Base-by-base conservation (phyloP, 2,888 invertebrate genomes). In the Nomada goodeniana region DNA sequence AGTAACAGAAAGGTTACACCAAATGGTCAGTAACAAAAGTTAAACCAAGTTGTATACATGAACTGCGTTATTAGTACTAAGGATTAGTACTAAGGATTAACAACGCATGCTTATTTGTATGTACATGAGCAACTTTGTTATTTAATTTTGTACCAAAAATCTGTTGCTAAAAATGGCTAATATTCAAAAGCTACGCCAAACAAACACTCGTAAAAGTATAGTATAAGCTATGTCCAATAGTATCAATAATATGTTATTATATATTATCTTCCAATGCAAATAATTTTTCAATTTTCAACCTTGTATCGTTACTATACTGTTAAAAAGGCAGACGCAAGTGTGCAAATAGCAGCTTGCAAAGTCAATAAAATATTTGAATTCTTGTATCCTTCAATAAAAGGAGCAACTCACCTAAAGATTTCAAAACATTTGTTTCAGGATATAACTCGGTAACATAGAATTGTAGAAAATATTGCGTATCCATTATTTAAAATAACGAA, bases 381-480 rank as follows among this genome's bases (percentile, higher is more conserved):
- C 11, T n/a, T 23, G 18, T 10, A 15, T 29, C 50, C 36, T 23
- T 71, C 18, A 47, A 15, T 23, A 44, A 68, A 23, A 50, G 50
- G n/a, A 71, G 2, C 29, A 47, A 29, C 29, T 55, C 13, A 59
- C 18, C 26, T 13, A 7, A 29, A 63, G 2, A 11, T 59, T 20
- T 74, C n/a, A 23, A 53, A 65, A 42, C 9, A 50, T 59, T 44
- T 60, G 29, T 50, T 15, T 60, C 18, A 67, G 50, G 1, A 42
- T 15, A 13, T 52, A 59, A 44, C 50, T n/a, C 55, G 61, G 15
- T 36, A 42, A 20, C 26, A 74, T 15, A 52, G 11, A 18, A 71
- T 23, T 59, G 9, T 53, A 53, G 47, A 53, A 50, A 52, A 29
- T 20, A 50, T 47, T 82, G 71, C 44, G 36, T 55, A 78, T 84